phyloP scores from a whole-genome alignment of 2,113 vertebrate species.

The Nyctereutes procyonoides region DNA sequence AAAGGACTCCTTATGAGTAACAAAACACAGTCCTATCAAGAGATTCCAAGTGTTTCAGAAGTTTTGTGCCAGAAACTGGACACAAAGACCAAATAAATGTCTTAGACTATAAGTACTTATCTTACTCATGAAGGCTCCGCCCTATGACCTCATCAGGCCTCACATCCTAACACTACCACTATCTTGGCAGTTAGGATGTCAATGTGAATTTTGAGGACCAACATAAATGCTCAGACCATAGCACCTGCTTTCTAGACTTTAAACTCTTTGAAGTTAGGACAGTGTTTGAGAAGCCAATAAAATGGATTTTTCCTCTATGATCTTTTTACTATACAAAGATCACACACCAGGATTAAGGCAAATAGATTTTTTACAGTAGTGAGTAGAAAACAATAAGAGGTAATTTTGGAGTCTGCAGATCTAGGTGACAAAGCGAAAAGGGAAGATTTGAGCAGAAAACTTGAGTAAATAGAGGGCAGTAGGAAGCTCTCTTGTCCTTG shows the following conservation, averaged over 20 bases:
- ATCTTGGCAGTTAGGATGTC: background rate
- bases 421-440: background rate
- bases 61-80: background rate
- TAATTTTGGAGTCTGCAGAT: background rate
- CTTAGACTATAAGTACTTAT: background rate
- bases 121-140: background rate
- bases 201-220: background rate
- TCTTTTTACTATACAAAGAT: background rate
- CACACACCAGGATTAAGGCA: background rate
- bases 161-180: background rate
- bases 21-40: background rate
- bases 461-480: background rate
- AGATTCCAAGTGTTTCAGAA: background rate
- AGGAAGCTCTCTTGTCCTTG: background rate
- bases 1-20: background rate
- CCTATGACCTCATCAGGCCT: background rate
- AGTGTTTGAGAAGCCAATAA: background rate
- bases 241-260: background rate
- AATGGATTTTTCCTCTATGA: background rate
- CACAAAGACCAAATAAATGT: background rate
- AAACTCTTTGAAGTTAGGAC: background rate
- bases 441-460: background rate
- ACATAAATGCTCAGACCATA: background rate
- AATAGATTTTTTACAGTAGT: background rate
- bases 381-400: background rate